Percentiles rank a stretch among this genome's conserved stretches.
phyloP scores from a whole-genome alignment of 2,797 vertebrate genomes.

The Toxotes lorentzi region DNA sequence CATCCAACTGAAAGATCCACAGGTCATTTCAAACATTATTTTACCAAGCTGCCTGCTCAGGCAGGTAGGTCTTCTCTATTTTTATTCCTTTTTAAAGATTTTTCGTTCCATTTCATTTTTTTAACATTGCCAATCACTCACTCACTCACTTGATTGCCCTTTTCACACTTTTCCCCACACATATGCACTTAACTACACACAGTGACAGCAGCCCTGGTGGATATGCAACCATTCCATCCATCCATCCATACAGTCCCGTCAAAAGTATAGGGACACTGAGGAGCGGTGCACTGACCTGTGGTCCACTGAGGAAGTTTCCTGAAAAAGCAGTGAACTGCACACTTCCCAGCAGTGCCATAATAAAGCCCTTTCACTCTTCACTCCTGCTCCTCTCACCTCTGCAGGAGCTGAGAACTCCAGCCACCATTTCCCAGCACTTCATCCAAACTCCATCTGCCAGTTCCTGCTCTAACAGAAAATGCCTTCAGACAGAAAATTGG shows the following conservation, averaged over 20 bases:
- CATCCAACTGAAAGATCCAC: neutral
- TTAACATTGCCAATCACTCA: neutral
- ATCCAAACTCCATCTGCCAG: constrained; percentile 19
- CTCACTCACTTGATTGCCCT: constrained; percentile 17
- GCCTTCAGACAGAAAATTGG: constrained; percentile 6
- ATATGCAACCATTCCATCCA: neutral
- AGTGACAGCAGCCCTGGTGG: constrained; percentile 7
- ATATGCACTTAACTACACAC: neutral
- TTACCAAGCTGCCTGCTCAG: neutral
- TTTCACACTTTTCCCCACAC: constrained; percentile 15
- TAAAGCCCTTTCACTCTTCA: constrained; percentile 38
- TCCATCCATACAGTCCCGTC: neutral
- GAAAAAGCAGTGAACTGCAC: constrained; percentile 13
- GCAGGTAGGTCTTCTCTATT: neutral
- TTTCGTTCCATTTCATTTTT: neutral
- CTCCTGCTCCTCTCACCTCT: neutral
- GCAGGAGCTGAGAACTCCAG: constrained; percentile 17
- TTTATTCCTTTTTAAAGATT: neutral
- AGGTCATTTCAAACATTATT: constrained; percentile 1
- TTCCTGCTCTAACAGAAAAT: constrained; percentile 9
- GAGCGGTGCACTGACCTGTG: neutral
- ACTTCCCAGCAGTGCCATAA: constrained; percentile 7
- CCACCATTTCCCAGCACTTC: constrained; percentile 21
- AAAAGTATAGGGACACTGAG: constrained; percentile 2
- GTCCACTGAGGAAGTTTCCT: constrained; percentile 6